Percentiles rank a stretch among this genome's conserved stretches.
Conservation (phyloP, 2,797 vertebrate species). For the Malurus splendens region DNA sequence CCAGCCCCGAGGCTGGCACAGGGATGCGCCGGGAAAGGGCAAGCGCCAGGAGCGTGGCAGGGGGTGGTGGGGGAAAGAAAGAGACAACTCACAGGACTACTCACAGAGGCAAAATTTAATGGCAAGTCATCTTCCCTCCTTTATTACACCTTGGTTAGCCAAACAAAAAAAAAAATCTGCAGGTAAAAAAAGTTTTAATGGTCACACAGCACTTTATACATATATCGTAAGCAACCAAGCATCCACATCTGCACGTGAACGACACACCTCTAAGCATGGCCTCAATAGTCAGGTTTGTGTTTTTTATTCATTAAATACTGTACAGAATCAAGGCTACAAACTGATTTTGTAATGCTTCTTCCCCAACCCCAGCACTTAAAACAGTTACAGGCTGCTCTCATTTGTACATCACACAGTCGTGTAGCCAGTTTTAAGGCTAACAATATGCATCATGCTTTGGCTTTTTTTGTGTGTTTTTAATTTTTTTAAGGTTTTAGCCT, state of each 20-base stretch:
- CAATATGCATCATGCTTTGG: conserved; percentile 95
- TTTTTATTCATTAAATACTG: conserved; percentile 75
- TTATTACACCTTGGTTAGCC: conserved; percentile 73
- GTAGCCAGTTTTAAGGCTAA: conserved; percentile 84
- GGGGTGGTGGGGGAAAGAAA: background rate
- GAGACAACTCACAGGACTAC: conserved; percentile 25
- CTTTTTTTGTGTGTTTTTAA: conserved; percentile 71
- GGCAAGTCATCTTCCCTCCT: conserved; percentile 71
- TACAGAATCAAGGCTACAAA: conserved; percentile 85
- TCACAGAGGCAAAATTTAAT: conserved; percentile 78
- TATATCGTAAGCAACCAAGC: conserved; percentile 80
- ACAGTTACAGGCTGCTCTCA: conserved; percentile 85
- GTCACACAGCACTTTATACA: conserved; percentile 84
- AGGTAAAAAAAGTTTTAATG: conserved; percentile 73
- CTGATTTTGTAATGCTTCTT: conserved; percentile 66
- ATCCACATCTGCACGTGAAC: conserved; percentile 79
- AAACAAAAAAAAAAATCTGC: conserved; percentile 60
- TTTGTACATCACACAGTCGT: conserved; percentile 83
- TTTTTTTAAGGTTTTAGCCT: conserved; percentile 64
- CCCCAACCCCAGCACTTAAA: conserved; percentile 66
- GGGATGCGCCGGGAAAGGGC: accelerated
- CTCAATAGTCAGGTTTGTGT: conserved; percentile 53
- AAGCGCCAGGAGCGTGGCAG: accelerated
- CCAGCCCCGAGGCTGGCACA: background rate
- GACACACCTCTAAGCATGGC: conserved; percentile 60